phyloP scores from a whole-genome alignment of 2,888 invertebrate species.

The Catocala sponsa region DNA sequence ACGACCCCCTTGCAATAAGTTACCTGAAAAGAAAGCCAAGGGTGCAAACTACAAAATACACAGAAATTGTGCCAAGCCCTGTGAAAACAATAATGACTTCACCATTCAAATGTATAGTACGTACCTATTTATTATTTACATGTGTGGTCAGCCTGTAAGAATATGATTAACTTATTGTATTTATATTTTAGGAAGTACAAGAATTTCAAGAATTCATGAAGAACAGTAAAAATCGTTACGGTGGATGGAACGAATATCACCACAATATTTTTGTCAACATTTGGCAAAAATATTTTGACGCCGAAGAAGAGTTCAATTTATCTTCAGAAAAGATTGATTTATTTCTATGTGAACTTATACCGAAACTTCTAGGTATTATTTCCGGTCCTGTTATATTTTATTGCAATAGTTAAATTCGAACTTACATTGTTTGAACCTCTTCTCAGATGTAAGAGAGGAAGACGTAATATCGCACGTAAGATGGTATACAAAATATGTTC shows the following conservation, averaged over 20 bases:
- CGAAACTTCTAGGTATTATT: constrained; percentile 65
- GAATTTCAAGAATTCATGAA: constrained; percentile 86
- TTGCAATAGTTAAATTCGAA: too few relatives aligned
- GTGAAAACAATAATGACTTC: constrained; percentile 73
- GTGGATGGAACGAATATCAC: constrained; percentile 88
- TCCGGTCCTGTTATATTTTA: background rate
- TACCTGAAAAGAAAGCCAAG: constrained; percentile 47
- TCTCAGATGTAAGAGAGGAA: constrained; percentile 56
- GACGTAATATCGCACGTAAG: constrained; percentile 66
- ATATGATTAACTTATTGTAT: background rate
- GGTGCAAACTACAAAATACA: constrained; percentile 58
- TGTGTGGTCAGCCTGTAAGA: background rate
- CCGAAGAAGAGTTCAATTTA: constrained; percentile 21
- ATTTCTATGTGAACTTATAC: constrained; percentile 61
- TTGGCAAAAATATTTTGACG: constrained; percentile 71
- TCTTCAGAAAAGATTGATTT: constrained; percentile 30
- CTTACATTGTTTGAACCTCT: background rate
- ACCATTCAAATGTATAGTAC: constrained; percentile 73
- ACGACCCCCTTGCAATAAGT: constrained; percentile 31
- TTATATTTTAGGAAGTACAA: constrained; percentile 80
- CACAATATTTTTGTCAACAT: constrained; percentile 85
- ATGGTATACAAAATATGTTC: constrained; percentile 75
- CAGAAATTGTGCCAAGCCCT: constrained; percentile 74
- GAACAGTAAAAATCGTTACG: constrained; percentile 81
- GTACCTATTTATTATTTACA: constrained; percentile 34